phyloP scores from a whole-genome alignment of 2,797 vertebrate species.

The Labroides dimidiatus region DNA sequence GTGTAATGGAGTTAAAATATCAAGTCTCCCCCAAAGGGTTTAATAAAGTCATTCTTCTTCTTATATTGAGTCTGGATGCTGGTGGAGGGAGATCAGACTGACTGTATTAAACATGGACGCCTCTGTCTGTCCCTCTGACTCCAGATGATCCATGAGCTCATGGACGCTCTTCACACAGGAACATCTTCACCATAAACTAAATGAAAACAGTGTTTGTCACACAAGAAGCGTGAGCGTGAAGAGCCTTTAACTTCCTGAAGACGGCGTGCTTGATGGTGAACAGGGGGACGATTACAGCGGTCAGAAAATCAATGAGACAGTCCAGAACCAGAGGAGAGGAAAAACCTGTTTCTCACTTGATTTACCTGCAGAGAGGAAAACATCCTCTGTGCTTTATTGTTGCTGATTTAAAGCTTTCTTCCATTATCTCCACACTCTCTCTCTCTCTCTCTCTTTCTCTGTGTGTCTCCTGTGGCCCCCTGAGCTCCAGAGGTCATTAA shows the following conservation, averaged over 20 bases:
- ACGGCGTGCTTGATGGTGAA: no score
- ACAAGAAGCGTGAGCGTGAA: neutral
- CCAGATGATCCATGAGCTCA: conserved; percentile 6
- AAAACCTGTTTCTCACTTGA: no score
- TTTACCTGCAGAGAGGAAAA: no score
- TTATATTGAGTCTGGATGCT: conserved; percentile 2
- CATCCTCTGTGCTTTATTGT: no score
- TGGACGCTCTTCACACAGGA: neutral
- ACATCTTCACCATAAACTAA: neutral
- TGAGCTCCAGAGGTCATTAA: no score
- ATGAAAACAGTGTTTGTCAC: neutral
- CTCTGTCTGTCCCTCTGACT: neutral
- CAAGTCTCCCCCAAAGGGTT: neutral
- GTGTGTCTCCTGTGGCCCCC: no score
- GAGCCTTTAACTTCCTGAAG: neutral
- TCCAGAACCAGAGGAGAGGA: no score
- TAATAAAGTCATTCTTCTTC: neutral
- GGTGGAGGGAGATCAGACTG: neutral
- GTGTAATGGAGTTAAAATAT: neutral
- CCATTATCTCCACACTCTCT: no score
- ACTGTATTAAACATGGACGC: neutral
- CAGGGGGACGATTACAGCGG: no score
- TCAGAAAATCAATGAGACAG: no score
- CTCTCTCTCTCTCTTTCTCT: no score
- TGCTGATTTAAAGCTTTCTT: no score